Conservation (phyloP, 1,140 invertebrate species). For the Frieseomelitta varia region DNA sequence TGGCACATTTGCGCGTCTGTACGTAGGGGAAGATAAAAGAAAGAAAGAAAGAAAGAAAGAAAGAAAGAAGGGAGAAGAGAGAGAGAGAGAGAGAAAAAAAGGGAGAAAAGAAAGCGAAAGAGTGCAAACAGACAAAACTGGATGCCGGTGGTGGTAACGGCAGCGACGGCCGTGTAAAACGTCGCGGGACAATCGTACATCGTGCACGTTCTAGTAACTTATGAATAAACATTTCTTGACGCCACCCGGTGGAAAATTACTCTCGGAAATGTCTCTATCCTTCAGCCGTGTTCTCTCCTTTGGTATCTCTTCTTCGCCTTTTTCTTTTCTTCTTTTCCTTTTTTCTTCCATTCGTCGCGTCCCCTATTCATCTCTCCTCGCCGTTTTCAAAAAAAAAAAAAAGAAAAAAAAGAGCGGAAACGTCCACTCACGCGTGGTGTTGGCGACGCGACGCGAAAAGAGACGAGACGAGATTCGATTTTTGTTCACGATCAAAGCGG, state of each 20-base stretch:
- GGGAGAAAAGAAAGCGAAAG: background rate
- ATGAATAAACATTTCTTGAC: slow-evolving; percentile 77
- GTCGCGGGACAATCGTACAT: slow-evolving; percentile 71
- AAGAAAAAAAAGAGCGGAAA: no score
- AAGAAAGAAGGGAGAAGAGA: background rate
- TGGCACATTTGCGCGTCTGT: slow-evolving; percentile 10
- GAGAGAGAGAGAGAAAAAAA: background rate
- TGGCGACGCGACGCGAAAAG: no score
- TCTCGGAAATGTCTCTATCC: slow-evolving; percentile 67
- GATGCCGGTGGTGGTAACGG: slow-evolving; percentile 17
- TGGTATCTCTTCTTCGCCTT: background rate
- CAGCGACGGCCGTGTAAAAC: slow-evolving; percentile 48
- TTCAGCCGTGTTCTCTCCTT: slow-evolving; percentile 19
- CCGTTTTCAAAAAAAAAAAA: background rate
- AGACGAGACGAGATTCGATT: background rate
- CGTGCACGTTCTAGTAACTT: slow-evolving; percentile 71
- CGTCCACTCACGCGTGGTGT: background rate
- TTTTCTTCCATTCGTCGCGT: no score
- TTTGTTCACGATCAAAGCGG: background rate
- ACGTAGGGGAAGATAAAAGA: slow-evolving; percentile 1
- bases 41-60: background rate
- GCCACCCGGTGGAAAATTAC: slow-evolving; percentile 75
- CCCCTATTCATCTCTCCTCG: background rate
- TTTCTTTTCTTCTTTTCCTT: background rate
- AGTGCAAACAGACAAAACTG: slow-evolving; percentile 30